phyloP scores from a whole-genome alignment of 2,113 vertebrate species.

The Campylomormyrus tamandua region DNA sequence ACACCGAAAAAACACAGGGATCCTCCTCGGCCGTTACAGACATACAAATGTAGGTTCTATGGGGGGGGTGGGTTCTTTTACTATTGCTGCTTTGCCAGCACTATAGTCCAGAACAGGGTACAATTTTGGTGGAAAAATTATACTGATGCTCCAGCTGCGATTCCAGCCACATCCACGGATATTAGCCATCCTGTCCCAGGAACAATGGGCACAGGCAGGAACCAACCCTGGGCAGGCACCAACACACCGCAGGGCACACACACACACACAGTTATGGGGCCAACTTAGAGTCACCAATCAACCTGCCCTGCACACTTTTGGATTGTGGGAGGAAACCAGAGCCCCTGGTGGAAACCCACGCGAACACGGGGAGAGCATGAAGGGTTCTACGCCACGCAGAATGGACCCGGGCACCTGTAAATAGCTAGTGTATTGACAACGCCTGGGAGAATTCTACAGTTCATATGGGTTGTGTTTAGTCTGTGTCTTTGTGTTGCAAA shows the following conservation, averaged over 20 bases:
- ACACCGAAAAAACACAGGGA: neutral
- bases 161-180: neutral
- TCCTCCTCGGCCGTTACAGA: neutral
- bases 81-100: neutral
- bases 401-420: neutral
- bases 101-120: neutral
- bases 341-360: too few species aligned
- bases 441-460: neutral
- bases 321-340: too few species aligned
- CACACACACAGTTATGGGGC: too few species aligned
- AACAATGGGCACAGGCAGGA: too few species aligned
- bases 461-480: neutral
- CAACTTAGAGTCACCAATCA: too few species aligned
- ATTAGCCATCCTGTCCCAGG: neutral
- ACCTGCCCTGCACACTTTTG: too few species aligned
- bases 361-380: too few species aligned
- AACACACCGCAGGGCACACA: too few species aligned
- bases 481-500: neutral
- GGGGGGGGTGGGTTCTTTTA: neutral
- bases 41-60: neutral
- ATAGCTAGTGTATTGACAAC: neutral
- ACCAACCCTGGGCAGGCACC: too few species aligned
- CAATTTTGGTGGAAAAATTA: neutral
- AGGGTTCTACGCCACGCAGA: too few species aligned
- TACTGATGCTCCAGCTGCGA: neutral